These are phyloP conservation scores for Ligdia adustata DNA, from an alignment of 2,888 invertebrate species.

Conservation along the genomic window DNA sequence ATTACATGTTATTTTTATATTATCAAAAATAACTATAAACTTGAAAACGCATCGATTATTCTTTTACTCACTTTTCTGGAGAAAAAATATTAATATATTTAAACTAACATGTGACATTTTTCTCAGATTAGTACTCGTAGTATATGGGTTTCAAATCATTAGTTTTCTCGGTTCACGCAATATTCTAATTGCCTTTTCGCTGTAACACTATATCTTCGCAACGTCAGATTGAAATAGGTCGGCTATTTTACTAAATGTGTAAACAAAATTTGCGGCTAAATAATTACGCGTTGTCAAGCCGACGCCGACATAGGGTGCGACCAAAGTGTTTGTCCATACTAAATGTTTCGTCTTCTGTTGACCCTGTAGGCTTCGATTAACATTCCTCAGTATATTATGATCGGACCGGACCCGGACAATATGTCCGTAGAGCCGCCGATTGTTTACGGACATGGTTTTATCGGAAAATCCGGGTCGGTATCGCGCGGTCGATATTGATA, in stretches of 20 bases:
- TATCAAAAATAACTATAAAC: too few species aligned
- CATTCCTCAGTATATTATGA: constrained; percentile 67
- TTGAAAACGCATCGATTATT: too few species aligned
- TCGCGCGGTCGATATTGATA: constrained; percentile 37
- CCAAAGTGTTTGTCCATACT: constrained; percentile 26
- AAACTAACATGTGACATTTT: too few species aligned
- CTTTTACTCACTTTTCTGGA: too few species aligned
- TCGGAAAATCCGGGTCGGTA: constrained; percentile 43
- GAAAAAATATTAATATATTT: too few species aligned
- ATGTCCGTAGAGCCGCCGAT: constrained; percentile 67
- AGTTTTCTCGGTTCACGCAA: too few species aligned
- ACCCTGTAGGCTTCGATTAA: constrained; percentile 67
- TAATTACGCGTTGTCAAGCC: constrained; percentile 11
- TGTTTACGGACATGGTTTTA: constrained; percentile 77
- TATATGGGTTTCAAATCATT: too few species aligned
- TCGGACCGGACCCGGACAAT: constrained; percentile 65
- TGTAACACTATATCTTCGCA: too few species aligned
- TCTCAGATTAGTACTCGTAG: too few species aligned
- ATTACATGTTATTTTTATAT: too few species aligned
- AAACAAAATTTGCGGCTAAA: constrained; percentile 14
- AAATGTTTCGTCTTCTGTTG: constrained; percentile 42
- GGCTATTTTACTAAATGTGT: constrained; percentile 9
- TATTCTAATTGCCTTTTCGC: too few species aligned
- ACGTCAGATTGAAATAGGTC: constrained; percentile 7
- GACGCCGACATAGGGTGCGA: constrained; percentile 9